Conservation (phyloP, 2,113 vertebrate species). For the Ellobius talpinus region DNA sequence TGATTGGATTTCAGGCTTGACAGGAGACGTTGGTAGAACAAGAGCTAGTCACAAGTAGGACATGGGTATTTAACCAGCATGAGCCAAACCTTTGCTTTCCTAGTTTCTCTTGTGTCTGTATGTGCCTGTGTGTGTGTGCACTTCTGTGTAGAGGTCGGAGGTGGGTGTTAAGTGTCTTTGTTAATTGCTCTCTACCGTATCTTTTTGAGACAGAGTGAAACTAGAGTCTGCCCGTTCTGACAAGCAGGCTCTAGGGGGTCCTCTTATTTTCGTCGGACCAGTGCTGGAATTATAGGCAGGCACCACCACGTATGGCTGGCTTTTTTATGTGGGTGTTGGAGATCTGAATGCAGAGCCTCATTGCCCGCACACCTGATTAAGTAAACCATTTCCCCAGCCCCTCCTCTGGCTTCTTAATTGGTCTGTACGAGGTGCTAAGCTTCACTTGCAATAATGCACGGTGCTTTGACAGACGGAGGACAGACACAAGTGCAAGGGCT, state of each 20-base stretch:
- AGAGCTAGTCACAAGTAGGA: neutral
- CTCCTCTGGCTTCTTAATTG: neutral
- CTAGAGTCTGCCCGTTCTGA: neutral
- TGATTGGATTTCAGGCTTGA: constrained; percentile 66
- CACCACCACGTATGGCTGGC: too few species aligned
- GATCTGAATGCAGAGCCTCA: neutral
- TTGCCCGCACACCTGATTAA: neutral
- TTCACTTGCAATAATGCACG: too few species aligned
- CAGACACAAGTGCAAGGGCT: rapidly evolving
- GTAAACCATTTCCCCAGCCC: neutral
- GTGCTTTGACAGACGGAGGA: neutral
- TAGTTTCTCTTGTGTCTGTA: neutral
- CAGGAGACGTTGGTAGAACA: neutral
- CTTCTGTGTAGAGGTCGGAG: neutral
- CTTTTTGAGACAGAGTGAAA: neutral
- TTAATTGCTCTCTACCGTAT: neutral
- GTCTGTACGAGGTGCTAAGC: rapidly evolving
- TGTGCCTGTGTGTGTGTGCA: too few species aligned
- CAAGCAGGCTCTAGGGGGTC: too few species aligned
- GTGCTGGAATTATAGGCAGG: neutral
- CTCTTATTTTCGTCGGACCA: neutral
- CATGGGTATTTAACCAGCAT: rapidly evolving
- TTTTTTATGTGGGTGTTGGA: neutral
- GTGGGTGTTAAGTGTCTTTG: neutral
- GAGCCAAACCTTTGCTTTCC: rapidly evolving